Conservation (phyloP, 2,113 vertebrate species). For the Argyrosomus japonicus region DNA sequence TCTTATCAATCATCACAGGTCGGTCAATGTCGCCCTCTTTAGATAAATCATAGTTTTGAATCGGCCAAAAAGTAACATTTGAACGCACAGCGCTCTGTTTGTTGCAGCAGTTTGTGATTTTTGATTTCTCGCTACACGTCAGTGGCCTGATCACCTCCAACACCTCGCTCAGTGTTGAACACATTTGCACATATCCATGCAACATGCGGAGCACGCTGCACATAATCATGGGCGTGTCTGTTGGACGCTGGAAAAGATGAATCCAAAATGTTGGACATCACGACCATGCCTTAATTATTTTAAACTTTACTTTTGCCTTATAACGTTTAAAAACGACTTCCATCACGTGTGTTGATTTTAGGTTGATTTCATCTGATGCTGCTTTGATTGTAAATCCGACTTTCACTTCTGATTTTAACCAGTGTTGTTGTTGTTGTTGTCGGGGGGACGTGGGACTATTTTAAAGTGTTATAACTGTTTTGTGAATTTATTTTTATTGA, state of each 20-base stretch:
- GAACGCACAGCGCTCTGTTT: background rate
- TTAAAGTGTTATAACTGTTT: constrained; percentile 16
- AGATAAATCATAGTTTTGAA: background rate
- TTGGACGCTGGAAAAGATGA: constrained; percentile 27
- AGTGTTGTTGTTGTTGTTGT: constrained; percentile 3
- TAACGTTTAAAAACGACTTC: constrained; percentile 19
- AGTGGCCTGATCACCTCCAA: constrained; percentile 32
- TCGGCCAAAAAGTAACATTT: background rate
- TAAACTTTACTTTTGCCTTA: constrained; percentile 60
- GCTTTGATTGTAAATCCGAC: constrained; percentile 46
- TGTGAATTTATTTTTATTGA: constrained; percentile 43
- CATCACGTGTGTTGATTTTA: background rate
- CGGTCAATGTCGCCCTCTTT: background rate
- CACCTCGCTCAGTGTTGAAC: constrained; percentile 33
- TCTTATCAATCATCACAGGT: background rate
- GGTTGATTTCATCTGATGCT: constrained; percentile 38
- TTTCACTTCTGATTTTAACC: constrained; percentile 30
- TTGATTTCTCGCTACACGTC: constrained; percentile 11
- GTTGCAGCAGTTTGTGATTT: constrained; percentile 4
- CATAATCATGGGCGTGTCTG: constrained; percentile 27
- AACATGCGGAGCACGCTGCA: constrained; percentile 17
- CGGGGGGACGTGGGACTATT: background rate
- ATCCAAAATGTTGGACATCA: constrained; percentile 55
- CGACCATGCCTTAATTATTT: constrained; percentile 66
- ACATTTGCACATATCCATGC: constrained; percentile 66